Percentiles rank a stretch among this genome's conserved stretches.
These are phyloP conservation scores for Aptenodytes forsteri DNA, from an alignment of 2,113 vertebrate genomes.

Conservation along the genomic window DNA sequence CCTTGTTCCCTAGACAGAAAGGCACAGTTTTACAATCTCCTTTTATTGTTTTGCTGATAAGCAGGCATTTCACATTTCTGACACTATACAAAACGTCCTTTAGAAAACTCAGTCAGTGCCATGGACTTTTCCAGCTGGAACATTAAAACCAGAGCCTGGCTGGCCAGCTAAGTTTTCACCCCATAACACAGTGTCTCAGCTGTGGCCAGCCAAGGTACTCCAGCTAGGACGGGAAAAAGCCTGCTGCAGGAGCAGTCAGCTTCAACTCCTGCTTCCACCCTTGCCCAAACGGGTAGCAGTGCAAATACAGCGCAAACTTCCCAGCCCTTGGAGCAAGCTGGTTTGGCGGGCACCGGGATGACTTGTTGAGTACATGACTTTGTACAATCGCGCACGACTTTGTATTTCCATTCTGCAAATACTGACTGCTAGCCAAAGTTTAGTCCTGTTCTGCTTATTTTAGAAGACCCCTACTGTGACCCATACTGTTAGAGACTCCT, in stretches of 20 bases:
- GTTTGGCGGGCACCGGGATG: rapidly evolving
- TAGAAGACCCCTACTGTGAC: not conserved
- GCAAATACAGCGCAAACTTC: not conserved
- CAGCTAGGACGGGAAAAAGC: not conserved
- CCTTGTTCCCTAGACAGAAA: slow-evolving; percentile 22
- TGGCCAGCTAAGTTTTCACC: not conserved
- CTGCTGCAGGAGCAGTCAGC: not conserved
- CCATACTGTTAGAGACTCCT: not conserved
- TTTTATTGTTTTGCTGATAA: slow-evolving; percentile 65
- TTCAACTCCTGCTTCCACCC: not conserved
- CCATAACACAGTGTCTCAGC: not conserved
- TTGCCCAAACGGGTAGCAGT: not conserved
- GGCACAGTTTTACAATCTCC: slow-evolving; percentile 36
- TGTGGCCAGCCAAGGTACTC: not conserved
- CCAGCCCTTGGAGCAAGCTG: not conserved
- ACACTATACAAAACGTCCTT: slow-evolving; percentile 42
- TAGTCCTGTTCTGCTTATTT: not conserved
- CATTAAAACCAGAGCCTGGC: not conserved
- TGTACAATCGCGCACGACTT: rapidly evolving
- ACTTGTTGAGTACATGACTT: not conserved
- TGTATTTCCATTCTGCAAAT: not conserved
- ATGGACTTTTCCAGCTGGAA: slow-evolving; percentile 11
- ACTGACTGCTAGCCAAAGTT: not conserved
- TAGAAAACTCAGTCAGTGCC: not conserved
- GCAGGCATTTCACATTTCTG: slow-evolving; percentile 47